These are phyloP conservation scores for Sebastes kiyomatsui DNA, from an alignment of 2,797 vertebrate genomes.

Conservation along the genomic window DNA sequence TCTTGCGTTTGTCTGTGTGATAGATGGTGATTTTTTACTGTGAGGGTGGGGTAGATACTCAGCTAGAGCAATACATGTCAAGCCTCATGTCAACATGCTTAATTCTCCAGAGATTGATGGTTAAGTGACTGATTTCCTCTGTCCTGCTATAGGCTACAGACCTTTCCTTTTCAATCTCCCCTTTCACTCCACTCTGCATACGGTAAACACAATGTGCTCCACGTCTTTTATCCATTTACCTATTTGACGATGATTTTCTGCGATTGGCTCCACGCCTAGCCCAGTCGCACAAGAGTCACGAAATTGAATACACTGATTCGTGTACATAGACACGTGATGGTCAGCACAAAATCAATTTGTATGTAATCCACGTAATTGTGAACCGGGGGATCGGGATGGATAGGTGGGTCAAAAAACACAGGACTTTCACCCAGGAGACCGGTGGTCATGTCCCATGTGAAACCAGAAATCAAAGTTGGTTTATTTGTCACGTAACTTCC, in stretches of 20 bases:
- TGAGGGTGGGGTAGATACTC: background rate
- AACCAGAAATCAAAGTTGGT: too few species aligned
- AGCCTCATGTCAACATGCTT: background rate
- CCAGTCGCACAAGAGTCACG: too few species aligned
- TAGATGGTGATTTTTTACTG: constrained; percentile 1
- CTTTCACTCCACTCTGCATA: background rate
- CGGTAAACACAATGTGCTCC: background rate
- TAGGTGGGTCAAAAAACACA: too few species aligned
- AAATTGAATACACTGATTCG: too few species aligned
- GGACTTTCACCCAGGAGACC: too few species aligned
- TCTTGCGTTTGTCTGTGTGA: constrained; percentile 14
- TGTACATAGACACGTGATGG: too few species aligned
- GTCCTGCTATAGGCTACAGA: background rate
- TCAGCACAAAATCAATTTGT: too few species aligned
- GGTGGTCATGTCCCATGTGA: too few species aligned
- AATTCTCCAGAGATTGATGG: background rate
- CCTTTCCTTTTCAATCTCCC: background rate
- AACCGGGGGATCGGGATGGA: too few species aligned
- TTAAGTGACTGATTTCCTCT: background rate
- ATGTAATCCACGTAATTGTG: too few species aligned
- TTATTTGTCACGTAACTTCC: too few species aligned
- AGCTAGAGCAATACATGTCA: background rate
- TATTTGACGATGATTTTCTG: background rate
- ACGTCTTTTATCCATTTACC: background rate
- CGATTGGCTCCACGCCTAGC: background rate